Evolutionary conservation across 1,140 invertebrate genomes (phyloP).

Genomic region (Zaprionus taronus): DNA sequence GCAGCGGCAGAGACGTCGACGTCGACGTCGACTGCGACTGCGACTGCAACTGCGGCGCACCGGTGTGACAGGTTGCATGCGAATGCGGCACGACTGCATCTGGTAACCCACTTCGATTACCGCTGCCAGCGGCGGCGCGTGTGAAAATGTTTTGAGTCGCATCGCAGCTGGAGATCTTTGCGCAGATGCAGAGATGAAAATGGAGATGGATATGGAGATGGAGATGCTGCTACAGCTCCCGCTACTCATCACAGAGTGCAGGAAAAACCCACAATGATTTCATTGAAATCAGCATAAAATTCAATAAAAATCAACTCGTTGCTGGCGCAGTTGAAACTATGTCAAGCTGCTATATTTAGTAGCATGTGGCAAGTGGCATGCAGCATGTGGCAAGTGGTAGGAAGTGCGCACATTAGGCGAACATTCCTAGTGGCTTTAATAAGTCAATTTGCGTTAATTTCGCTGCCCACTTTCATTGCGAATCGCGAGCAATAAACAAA

Average conservation of each 20-base stretch:
- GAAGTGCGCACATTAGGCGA: conserved; percentile 2
- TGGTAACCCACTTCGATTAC: conserved; percentile 82
- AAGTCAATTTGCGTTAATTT: conserved; percentile 19
- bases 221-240: conserved; percentile 34
- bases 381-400: not conserved
- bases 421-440: conserved; percentile 31
- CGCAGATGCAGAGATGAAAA: conserved; percentile 5
- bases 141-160: conserved; percentile 63
- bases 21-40: not conserved
- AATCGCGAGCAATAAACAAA: conserved; percentile 1
- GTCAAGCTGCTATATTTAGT: conserved; percentile 52
- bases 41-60: conserved; percentile 29
- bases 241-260: conserved; percentile 45
- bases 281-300: conserved; percentile 71
- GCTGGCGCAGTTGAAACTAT: conserved; percentile 33
- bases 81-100: conserved; percentile 79
- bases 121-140: conserved; percentile 52
- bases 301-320: conserved; percentile 45
- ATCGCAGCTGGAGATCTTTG: conserved; percentile 19
- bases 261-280: conserved; percentile 51
- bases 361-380: conserved; percentile 23
- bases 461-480: conserved; percentile 10
- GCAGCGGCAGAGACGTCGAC: conserved; percentile 3
- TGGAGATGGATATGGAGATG: conserved; percentile 3
- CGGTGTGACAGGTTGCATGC: conserved; percentile 77